phyloP scores from a whole-genome alignment of 2,797 vertebrate species.

The Botia almorhae region DNA sequence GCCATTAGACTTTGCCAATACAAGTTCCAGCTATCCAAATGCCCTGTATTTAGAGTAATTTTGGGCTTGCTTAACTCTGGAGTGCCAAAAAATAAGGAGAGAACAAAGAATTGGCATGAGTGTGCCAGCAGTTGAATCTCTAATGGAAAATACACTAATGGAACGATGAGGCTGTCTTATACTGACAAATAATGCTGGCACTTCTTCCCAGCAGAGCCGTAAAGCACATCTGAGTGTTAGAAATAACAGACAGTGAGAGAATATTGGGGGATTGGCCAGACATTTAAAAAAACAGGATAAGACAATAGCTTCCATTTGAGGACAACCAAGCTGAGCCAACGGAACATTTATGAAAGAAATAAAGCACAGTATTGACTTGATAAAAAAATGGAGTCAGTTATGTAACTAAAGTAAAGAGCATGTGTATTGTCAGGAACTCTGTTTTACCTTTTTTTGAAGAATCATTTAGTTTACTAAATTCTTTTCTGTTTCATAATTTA shows the following conservation, averaged over 20 bases:
- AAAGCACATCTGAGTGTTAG: not conserved
- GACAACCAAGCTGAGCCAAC: constrained; percentile 4
- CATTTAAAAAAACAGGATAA: constrained; percentile 14
- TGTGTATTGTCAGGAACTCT: too few species aligned
- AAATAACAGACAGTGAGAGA: constrained; percentile 25
- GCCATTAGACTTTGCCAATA: constrained; percentile 45
- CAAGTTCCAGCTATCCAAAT: constrained; percentile 39
- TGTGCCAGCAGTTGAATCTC: constrained; percentile 19
- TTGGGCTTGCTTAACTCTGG: constrained; percentile 52
- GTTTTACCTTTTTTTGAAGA: too few species aligned
- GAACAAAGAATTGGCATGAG: constrained; percentile 52
- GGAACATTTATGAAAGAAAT: not conserved
- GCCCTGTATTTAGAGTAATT: constrained; percentile 56
- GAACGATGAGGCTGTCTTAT: constrained; percentile 2
- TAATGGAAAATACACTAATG: not conserved
- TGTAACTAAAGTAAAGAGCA: too few species aligned
- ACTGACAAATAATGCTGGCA: constrained; percentile 19
- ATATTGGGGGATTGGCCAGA: constrained; percentile 1
- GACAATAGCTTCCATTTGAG: not conserved
- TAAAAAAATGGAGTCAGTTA: not conserved
- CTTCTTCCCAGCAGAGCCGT: constrained; percentile 10
- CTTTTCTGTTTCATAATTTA: too few species aligned
- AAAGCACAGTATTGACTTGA: not conserved
- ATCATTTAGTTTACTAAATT: too few species aligned
- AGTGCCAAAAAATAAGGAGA: constrained; percentile 38